Conservation (phyloP, 2,113 vertebrate genomes). For the Anseranas semipalmata region DNA sequence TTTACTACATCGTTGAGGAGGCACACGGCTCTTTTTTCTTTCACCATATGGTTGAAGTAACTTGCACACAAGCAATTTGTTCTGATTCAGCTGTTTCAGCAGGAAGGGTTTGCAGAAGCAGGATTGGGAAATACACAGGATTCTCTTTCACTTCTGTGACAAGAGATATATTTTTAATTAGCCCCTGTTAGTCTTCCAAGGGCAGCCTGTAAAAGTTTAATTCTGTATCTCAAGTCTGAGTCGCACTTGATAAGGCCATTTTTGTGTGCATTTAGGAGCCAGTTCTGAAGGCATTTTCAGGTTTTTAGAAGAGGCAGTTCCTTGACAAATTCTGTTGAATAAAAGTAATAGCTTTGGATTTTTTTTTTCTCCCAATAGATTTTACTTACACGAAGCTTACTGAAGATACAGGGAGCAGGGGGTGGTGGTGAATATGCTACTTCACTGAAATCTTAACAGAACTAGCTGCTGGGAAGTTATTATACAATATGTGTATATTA, state of each 20-base stretch:
- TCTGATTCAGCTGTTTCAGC: constrained; percentile 64
- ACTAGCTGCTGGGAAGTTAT: not conserved
- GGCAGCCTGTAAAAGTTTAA: not conserved
- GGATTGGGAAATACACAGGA: constrained; percentile 45
- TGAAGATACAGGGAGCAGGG: not conserved
- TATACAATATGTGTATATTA: not conserved
- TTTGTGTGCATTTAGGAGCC: not conserved
- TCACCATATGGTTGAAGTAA: constrained; percentile 42
- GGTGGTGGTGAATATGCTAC: not conserved
- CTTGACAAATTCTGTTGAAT: not conserved
- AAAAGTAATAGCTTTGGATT: not conserved
- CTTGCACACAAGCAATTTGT: constrained; percentile 29
- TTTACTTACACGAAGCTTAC: not conserved
- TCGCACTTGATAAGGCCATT: not conserved
- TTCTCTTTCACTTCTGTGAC: constrained; percentile 66
- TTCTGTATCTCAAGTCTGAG: not conserved
- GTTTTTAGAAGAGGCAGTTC: not conserved
- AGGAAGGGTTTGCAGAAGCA: constrained; percentile 64
- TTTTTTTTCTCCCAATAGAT: not conserved
- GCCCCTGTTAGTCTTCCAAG: not conserved
- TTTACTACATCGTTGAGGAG: constrained; percentile 30
- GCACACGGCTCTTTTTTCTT: not conserved
- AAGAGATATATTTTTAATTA: constrained; percentile 60
- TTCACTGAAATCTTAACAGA: not conserved
- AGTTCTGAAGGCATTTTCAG: not conserved